Evolutionary conservation across 2,888 invertebrate species (phyloP).

Genomic region (Thysanoteuthis rhombus): DNA sequence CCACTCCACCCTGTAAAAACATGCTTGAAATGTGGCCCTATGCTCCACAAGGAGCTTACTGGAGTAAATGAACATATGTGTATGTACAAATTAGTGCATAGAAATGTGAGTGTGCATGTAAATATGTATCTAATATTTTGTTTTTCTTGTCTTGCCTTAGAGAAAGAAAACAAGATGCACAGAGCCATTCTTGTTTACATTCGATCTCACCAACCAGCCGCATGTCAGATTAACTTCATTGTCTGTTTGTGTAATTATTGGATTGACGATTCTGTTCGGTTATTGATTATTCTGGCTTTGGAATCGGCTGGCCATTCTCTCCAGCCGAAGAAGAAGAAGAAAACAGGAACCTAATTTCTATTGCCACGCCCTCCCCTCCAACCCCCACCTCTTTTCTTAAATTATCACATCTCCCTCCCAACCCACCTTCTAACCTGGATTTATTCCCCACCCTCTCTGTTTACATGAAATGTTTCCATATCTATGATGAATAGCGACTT

Average conservation of each 20-base stretch:
- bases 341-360: not conserved
- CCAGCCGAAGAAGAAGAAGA: not conserved
- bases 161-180: too few species aligned
- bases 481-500: not conserved
- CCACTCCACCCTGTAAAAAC: too few species aligned
- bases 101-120: not conserved
- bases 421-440: not conserved
- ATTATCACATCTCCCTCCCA: not conserved
- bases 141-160: not conserved
- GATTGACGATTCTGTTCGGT: not conserved
- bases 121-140: not conserved
- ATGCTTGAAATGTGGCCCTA: too few species aligned
- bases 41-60: too few species aligned
- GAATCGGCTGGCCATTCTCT: not conserved
- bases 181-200: not conserved
- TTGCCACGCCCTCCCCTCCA: not conserved
- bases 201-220: not conserved
- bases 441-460: not conserved
- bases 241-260: not conserved
- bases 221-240: not conserved
- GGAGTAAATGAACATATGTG: too few species aligned
- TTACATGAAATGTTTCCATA: not conserved
- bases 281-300: not conserved
- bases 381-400: not conserved
- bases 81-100: too few species aligned